Evolutionary conservation across 2,113 vertebrate species (phyloP), one percentile per base, ranked within the genome.

Genomic region (Ophthalmolycus amberensis): DNA sequence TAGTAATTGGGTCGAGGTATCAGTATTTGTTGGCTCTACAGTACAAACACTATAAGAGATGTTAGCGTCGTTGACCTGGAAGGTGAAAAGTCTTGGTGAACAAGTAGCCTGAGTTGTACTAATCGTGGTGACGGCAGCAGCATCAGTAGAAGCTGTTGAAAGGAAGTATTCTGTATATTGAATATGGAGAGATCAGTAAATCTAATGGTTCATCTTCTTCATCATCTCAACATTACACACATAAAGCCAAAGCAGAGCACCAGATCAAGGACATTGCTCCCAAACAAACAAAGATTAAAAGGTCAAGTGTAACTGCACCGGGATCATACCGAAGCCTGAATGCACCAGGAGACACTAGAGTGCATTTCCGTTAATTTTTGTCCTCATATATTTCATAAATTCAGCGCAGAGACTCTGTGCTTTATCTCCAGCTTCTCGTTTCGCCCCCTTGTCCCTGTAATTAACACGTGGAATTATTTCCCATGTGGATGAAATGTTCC

Each of bases 381-480:
- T 80, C 25, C 18, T 77, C 9, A 56, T 54, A 32, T 32, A 12
- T 75, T 59, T 66, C 38, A 3, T n/a, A 9, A 54, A 85, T 15
- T 62, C 32, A 58, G 16, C 5, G 40, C 66, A 27, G 27, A n/a
- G 58, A 27, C 29, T 37, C 5, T 0, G 12, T 37, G 6, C 25
- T 34, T 10, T 5, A 16, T 72, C 56, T 76, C 6, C 58, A 20
- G 52, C 56, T 82, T 50, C 66, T 74, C 70, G 44, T 70, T 78
- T 60, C 20, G 2, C 37, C 40, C 32, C 65, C 22, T 64, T 66
- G 67, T 66, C 5, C 3, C 46, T 64, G 75, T 89, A 89, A 90
- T 89, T 90, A 88, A 85, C 86, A 72, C 65, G 80, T 38, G 38
- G 63, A 78, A 81, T 91, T 71, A 85, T 85, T 89, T 86, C 87